phyloP scores from a whole-genome alignment of 2,888 invertebrate genomes.

The Acanthosepion pharaonis region DNA sequence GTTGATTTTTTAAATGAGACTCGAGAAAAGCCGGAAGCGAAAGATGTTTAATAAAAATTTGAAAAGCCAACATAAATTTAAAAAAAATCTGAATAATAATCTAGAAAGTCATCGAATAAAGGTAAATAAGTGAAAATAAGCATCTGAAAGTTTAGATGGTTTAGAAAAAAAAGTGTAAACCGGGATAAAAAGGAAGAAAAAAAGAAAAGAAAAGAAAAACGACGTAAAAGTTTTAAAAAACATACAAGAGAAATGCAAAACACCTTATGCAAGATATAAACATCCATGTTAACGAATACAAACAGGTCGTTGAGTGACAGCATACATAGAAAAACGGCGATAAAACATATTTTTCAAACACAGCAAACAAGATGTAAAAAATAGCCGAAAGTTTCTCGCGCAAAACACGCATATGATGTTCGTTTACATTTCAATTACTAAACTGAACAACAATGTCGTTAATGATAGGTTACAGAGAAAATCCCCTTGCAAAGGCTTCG shows the following conservation, averaged over 20 bases:
- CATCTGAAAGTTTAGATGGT: neutral
- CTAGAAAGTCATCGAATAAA: neutral
- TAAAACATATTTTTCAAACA: neutral
- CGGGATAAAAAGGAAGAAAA: neutral
- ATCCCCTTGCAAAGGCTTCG: neutral
- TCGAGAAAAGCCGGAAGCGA: neutral
- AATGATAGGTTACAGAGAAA: neutral
- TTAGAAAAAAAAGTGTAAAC: neutral
- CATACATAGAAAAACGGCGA: neutral
- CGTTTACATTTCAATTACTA: neutral
- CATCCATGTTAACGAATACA: no score
- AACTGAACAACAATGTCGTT: neutral
- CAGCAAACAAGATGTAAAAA: neutral
- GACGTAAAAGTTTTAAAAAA: no score
- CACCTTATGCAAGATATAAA: no score
- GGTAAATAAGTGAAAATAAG: neutral
- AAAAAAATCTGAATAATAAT: no score
- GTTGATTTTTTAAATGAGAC: neutral
- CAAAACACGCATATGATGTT: neutral
- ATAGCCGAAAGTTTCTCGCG: neutral
- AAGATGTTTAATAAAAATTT: neutral
- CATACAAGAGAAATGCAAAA: no score
- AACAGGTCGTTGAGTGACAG: neutral
- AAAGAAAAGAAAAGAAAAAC: neutral
- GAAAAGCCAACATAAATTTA: neutral